Percentiles rank a stretch among this genome's conserved stretches.
phyloP scores from a whole-genome alignment of 2,113 vertebrate genomes.

The Pipa parva region DNA sequence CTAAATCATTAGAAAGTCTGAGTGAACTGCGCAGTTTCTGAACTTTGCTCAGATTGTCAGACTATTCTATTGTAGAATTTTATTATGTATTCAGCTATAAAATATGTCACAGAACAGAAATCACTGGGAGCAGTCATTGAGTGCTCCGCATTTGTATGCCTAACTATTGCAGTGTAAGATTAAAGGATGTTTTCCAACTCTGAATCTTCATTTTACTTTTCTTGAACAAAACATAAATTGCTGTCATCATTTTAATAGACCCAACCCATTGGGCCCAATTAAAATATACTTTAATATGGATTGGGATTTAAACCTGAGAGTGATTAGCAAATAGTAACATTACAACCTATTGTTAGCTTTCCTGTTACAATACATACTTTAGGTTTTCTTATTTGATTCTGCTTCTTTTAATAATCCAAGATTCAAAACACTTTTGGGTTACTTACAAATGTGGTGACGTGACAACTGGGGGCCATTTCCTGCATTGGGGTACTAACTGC shows the following conservation, averaged over 20 bases:
- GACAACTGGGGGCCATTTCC: too few species aligned
- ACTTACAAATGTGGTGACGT: too few species aligned
- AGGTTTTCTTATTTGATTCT: background rate
- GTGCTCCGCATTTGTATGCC: constrained; percentile 8
- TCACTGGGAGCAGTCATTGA: background rate
- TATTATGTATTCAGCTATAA: constrained; percentile 11
- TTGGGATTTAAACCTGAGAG: constrained; percentile 48
- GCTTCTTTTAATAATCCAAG: too few species aligned
- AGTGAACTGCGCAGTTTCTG: background rate
- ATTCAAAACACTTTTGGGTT: too few species aligned
- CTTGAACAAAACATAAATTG: constrained; percentile 61
- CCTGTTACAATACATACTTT: background rate
- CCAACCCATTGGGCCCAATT: constrained; percentile 60
- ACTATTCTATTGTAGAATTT: background rate
- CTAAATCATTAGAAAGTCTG: too few species aligned
- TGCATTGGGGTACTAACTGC: too few species aligned
- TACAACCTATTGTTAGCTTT: background rate
- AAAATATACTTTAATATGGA: constrained; percentile 56
- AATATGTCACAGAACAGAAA: constrained; percentile 8
- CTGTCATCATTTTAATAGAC: constrained; percentile 60
- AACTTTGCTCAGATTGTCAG: too few species aligned
- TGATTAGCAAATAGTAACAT: background rate
- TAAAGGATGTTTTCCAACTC: constrained; percentile 61
- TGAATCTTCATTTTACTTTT: constrained; percentile 61
- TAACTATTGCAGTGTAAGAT: constrained; percentile 50